Percentiles rank a stretch among this genome's conserved stretches.
phyloP scores from a whole-genome alignment of 2,113 vertebrate species.

The Dendropsophus ebraccatus region DNA sequence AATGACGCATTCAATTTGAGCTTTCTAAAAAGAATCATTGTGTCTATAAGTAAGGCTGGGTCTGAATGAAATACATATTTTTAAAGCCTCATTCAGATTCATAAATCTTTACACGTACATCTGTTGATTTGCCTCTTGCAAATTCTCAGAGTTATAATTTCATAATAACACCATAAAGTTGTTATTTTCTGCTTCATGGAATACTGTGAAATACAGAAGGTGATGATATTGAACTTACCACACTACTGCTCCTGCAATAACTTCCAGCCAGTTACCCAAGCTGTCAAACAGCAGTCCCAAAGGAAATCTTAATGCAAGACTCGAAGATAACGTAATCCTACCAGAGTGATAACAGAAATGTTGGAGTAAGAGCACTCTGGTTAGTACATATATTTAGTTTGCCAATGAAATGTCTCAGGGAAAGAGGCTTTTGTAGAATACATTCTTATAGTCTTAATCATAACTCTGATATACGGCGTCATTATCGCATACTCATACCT shows the following conservation, averaged over 20 bases:
- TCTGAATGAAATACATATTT: neutral
- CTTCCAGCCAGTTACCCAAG: slow-evolving; percentile 15
- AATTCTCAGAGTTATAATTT: slow-evolving; percentile 9
- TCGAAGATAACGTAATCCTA: slow-evolving; percentile 17
- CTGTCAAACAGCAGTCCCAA: slow-evolving; percentile 30
- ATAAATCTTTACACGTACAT: slow-evolving; percentile 12
- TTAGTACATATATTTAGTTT: slow-evolving; percentile 8
- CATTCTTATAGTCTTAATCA: neutral
- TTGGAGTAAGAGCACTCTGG: neutral
- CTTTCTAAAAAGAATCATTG: neutral
- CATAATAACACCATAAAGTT: slow-evolving; percentile 35
- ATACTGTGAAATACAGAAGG: slow-evolving; percentile 34
- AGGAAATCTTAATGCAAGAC: slow-evolving; percentile 8
- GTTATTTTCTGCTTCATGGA: slow-evolving; percentile 33
- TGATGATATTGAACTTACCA: slow-evolving; percentile 33
- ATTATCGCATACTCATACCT: neutral
- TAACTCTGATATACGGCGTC: neutral
- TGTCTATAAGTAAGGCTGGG: neutral
- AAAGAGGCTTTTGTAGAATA: neutral
- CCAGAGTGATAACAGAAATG: slow-evolving; percentile 4
- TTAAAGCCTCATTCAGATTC: neutral
- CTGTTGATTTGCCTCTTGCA: slow-evolving; percentile 19
- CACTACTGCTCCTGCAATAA: slow-evolving; percentile 23
- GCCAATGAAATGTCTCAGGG: neutral
- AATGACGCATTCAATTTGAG: too few relatives aligned